phyloP scores from a whole-genome alignment of 2,797 vertebrate genomes.

The Harpagifer antarcticus region DNA sequence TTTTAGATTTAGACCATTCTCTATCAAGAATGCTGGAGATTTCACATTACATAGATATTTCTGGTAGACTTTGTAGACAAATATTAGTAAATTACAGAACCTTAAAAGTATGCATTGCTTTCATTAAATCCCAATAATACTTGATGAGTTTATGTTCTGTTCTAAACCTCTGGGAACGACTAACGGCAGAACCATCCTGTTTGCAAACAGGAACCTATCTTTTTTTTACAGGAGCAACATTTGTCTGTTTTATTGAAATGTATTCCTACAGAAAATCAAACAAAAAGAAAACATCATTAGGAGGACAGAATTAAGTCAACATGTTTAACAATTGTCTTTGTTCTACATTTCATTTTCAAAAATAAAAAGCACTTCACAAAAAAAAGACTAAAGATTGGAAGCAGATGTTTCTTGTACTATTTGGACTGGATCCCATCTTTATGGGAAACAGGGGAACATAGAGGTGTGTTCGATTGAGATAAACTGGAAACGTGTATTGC shows the following conservation, averaged over 20 bases:
- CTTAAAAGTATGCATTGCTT: neutral
- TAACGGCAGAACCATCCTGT: neutral
- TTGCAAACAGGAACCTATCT: neutral
- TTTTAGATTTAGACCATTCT: neutral
- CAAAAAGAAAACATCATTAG: neutral
- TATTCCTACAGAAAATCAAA: neutral
- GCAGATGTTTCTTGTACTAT: neutral
- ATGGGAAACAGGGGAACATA: conserved; percentile 17
- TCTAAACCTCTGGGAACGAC: neutral
- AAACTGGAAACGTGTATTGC: neutral
- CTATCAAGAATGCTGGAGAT: neutral
- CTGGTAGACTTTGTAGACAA: too few relatives aligned
- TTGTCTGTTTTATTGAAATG: neutral
- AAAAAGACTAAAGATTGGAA: neutral
- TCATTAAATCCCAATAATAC: neutral
- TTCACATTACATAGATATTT: neutral
- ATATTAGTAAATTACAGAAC: neutral
- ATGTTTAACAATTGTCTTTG: neutral
- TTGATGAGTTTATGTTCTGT: neutral
- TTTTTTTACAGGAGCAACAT: neutral
- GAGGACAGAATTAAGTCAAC: neutral
- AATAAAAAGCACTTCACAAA: neutral
- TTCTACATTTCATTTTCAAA: conserved; percentile 3
- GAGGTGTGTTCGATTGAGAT: neutral
- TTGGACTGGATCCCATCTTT: neutral